phyloP scores from a whole-genome alignment of 2,797 vertebrate species.

The Dallia pectoralis region DNA sequence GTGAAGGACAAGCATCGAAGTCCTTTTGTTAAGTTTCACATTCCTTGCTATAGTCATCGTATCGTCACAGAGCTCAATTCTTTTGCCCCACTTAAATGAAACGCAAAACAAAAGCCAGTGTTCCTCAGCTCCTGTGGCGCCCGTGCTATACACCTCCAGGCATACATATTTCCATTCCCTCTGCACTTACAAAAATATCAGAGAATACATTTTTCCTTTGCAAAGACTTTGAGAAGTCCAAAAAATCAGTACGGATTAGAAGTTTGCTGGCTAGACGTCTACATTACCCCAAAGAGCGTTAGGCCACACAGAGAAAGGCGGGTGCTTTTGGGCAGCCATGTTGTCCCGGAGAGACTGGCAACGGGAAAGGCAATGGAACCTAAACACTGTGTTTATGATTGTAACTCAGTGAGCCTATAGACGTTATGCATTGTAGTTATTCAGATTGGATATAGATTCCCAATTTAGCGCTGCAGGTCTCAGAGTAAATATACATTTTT shows the following conservation, averaged over 20 bases:
- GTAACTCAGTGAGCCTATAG: slow-evolving; percentile 49
- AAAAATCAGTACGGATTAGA: neutral
- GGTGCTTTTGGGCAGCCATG: neutral
- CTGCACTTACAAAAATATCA: no score
- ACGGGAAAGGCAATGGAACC: neutral
- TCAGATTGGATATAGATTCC: slow-evolving; percentile 53
- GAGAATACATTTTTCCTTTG: neutral
- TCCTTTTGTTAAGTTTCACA: neutral
- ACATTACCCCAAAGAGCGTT: neutral
- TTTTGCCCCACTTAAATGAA: slow-evolving; percentile 10
- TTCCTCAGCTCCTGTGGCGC: neutral
- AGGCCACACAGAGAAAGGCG: no score
- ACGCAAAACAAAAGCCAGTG: neutral
- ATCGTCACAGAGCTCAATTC: slow-evolving; percentile 5
- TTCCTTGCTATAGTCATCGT: neutral
- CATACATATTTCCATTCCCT: neutral
- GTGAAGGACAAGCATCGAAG: neutral
- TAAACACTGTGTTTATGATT: neutral
- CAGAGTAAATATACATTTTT: no score
- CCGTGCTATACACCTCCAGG: neutral
- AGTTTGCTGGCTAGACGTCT: neutral
- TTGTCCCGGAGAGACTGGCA: neutral
- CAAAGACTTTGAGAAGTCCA: no score
- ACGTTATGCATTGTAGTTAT: slow-evolving; percentile 56
- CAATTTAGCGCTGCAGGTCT: no score